Percentiles rank a stretch among this genome's conserved stretches.
phyloP scores from a whole-genome alignment of 1,140 invertebrate species.

The Drosophila leontia region DNA sequence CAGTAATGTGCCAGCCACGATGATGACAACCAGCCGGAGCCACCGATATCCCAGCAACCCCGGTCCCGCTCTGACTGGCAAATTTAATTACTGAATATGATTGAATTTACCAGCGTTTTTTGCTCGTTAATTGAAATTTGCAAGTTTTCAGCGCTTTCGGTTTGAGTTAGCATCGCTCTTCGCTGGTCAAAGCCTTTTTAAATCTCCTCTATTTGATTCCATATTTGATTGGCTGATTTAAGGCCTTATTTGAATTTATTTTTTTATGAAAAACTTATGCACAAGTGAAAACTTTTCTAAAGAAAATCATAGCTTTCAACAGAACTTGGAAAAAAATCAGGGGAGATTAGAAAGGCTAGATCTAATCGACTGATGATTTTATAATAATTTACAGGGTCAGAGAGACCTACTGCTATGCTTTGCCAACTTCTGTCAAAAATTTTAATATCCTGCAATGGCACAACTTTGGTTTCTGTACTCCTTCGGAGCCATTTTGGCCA shows the following conservation, averaged over 20 bases:
- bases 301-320: background rate
- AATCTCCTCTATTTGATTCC: background rate
- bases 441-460: background rate
- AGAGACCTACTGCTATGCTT: background rate
- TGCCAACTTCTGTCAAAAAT: background rate
- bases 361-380: background rate
- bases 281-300: no score
- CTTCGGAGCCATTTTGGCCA: background rate
- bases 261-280: background rate
- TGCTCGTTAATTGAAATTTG: conserved; percentile 40
- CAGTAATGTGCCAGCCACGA: conserved; percentile 55
- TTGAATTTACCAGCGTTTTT: conserved; percentile 39
- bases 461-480: conserved; percentile 1
- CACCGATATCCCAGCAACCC: background rate
- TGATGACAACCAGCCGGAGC: conserved; percentile 53
- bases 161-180: conserved; percentile 12
- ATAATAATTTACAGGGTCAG: no score
- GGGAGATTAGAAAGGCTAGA: background rate
- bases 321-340: background rate
- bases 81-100: conserved; percentile 56
- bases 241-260: background rate
- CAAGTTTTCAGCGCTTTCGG: conserved; percentile 24
- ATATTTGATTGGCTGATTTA: conserved; percentile 4
- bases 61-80: background rate
- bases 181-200: background rate